These are phyloP conservation scores for Macrocentrus cingulum DNA, from an alignment of 1,140 invertebrate genomes.

Conservation along the genomic window DNA sequence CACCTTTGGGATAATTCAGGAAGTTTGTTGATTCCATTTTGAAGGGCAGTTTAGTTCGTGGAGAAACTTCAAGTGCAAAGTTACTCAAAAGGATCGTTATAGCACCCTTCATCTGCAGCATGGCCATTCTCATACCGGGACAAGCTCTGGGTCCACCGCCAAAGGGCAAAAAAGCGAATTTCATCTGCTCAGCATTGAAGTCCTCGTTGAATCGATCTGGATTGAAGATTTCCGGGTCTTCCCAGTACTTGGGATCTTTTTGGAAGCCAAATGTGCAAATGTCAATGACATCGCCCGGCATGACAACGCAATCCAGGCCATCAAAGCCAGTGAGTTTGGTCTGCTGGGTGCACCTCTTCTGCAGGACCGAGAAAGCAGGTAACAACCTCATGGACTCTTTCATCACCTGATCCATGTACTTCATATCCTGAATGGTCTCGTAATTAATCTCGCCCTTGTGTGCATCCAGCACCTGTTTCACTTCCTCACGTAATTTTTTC, in stretches of 20 bases:
- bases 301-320: constrained; percentile 25
- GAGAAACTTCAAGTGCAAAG: constrained; percentile 37
- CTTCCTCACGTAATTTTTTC: constrained; percentile 55
- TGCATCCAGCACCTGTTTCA: constrained; percentile 51
- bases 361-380: constrained; percentile 38
- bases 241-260: constrained; percentile 59
- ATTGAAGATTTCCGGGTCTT: constrained; percentile 66
- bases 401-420: constrained; percentile 61
- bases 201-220: constrained; percentile 66
- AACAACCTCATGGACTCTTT: constrained; percentile 52
- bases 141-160: constrained; percentile 62
- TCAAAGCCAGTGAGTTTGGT: constrained; percentile 38
- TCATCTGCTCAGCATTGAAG: constrained; percentile 44
- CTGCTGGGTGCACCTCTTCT: constrained; percentile 42
- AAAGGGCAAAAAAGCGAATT: constrained; percentile 61
- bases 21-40: constrained; percentile 18
- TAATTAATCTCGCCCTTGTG: constrained; percentile 61
- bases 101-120: constrained; percentile 58
- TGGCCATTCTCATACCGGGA: constrained; percentile 58
- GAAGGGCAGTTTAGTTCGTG: constrained; percentile 35
- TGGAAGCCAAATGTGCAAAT: constrained; percentile 51
- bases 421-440: constrained; percentile 62
- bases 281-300: constrained; percentile 39
- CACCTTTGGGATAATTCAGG: constrained; percentile 14
- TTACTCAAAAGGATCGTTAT: constrained; percentile 46